phyloP scores from a whole-genome alignment of 2,888 invertebrate species.

The Mythimna vitellina region DNA sequence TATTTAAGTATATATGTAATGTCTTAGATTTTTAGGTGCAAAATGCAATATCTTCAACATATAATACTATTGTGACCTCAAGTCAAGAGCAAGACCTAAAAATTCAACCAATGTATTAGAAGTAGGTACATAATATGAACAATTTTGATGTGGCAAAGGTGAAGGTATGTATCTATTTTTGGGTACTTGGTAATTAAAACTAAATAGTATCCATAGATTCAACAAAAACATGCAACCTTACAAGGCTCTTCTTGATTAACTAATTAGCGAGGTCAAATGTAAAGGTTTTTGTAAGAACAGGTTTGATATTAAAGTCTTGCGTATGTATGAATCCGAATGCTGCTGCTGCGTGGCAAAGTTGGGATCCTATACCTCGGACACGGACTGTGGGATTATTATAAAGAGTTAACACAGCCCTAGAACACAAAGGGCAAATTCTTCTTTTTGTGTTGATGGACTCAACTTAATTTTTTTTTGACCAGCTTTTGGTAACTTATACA shows the following conservation, averaged over 20 bases:
- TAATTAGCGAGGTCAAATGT: slow-evolving; percentile 15
- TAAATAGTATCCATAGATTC: slow-evolving; percentile 5
- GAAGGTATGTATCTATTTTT: slow-evolving; percentile 19
- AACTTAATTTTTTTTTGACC: too few relatives aligned
- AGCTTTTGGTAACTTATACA: too few relatives aligned
- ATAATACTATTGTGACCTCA: slow-evolving; percentile 2
- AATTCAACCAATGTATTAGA: slow-evolving; percentile 3
- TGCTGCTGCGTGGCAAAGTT: not conserved
- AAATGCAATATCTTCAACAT: slow-evolving; percentile 3
- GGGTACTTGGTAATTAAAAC: slow-evolving; percentile 24
- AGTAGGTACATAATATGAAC: not conserved
- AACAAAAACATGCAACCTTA: slow-evolving; percentile 3
- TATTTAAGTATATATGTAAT: not conserved
- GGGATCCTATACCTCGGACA: not conserved
- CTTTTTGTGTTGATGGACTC: too few relatives aligned
- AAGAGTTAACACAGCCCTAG: too few relatives aligned
- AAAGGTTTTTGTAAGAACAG: not conserved
- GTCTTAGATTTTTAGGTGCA: not conserved
- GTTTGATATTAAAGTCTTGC: not conserved
- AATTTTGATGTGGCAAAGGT: slow-evolving; percentile 27
- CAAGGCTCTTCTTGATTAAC: not conserved
- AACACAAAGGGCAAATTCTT: too few relatives aligned
- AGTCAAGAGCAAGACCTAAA: slow-evolving; percentile 13
- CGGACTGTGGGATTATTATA: too few relatives aligned
- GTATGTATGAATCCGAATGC: not conserved